Conservation (phyloP, 2,797 vertebrate genomes). For the Morelia viridis region DNA sequence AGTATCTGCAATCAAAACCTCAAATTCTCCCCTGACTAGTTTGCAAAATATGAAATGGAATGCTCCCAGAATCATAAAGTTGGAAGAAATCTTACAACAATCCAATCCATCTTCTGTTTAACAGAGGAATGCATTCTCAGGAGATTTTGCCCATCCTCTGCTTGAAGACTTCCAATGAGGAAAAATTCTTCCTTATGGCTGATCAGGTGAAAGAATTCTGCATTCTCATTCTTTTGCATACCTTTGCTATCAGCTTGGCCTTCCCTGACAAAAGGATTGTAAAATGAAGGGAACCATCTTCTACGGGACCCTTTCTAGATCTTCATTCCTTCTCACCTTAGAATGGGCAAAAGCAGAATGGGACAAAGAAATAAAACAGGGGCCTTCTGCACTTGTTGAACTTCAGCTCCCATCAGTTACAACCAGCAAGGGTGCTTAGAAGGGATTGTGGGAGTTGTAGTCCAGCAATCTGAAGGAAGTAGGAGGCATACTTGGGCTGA, state of each 20-base stretch:
- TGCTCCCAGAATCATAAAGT: background rate
- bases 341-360: background rate
- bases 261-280: too few species aligned
- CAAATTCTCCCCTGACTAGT: background rate
- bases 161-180: too few species aligned
- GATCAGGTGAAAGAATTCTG: too few species aligned
- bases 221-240: too few species aligned
- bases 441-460: background rate
- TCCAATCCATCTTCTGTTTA: too few species aligned
- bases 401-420: background rate
- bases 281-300: too few species aligned
- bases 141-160: too few species aligned
- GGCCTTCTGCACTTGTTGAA: background rate
- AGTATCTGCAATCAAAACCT: background rate
- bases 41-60: background rate
- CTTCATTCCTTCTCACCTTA: background rate
- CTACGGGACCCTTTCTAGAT: background rate
- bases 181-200: too few species aligned
- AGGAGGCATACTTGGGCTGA: background rate
- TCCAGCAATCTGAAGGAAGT: background rate
- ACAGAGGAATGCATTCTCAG: too few species aligned
- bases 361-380: background rate
- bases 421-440: background rate
- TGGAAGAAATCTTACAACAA: background rate
- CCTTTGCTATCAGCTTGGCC: too few species aligned